Evolutionary conservation across 2,113 vertebrate genomes (phyloP), one percentile per base, ranked within the genome.

Genomic region (Mixornis gularis): DNA sequence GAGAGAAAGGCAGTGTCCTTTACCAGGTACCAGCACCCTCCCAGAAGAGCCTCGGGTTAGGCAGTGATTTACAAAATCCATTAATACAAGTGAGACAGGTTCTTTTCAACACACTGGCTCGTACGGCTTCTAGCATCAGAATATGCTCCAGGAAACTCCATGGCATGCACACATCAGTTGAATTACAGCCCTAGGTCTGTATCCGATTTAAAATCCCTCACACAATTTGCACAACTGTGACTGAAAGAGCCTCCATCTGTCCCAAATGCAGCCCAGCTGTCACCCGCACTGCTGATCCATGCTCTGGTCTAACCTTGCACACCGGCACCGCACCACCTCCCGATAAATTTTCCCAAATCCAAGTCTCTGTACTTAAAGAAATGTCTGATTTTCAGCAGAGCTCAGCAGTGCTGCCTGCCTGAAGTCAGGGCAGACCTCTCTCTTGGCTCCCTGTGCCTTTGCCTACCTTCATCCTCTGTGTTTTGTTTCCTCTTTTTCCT

Each of bases 401-500:
- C 34, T 85, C 87, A 81, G 73, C 41, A 87, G 11, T 41, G 53
- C 20, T 0, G 0, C 24, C 55, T 25, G 56, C 3, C 58, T 25
- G 34, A 79, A 26, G 17, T 32, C 48, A 56, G 19, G 9, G 49
- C 27, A 40, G 30, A 16, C 12, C 29, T 43, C 64, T 51, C n/a
- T 66, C 58, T 41, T 2, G 5, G 55, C 20, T 66, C 69, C 60
- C n/a, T 26, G 25, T 60, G n/a, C 64, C 64, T 80, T 38, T 38
- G 32, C 49, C 85, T 96, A 97, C 98, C 98, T 95, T 98, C 98
- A 41, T 99, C 98, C 2, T 99, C 98, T 1, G 97, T 96, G 85
- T 98, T 99, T 92, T 99, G 98, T 94, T 99, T 99, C 90, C 98
- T 97, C 96, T 99, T 99, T 95, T 99, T 99, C 87, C 98, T 98